These are phyloP conservation scores for Macrostomum cliftonense DNA, from an alignment of 2,888 invertebrate species.

Conservation along the genomic window DNA sequence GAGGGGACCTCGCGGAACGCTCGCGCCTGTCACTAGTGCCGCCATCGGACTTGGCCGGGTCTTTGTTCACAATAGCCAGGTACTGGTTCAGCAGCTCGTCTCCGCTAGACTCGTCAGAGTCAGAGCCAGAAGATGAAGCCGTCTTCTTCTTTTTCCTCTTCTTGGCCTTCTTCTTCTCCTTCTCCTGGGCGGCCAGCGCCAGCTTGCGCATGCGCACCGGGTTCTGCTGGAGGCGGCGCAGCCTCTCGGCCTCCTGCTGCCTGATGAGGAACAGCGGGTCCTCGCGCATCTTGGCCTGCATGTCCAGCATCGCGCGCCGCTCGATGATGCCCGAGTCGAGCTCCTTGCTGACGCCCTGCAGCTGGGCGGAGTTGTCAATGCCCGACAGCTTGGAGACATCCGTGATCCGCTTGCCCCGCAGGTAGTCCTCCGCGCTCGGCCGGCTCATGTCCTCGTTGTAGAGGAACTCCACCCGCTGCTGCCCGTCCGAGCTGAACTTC, in stretches of 20 bases:
- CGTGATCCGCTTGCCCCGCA: conserved; percentile 49
- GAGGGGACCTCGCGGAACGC: too few relatives aligned
- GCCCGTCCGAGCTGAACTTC: too few relatives aligned
- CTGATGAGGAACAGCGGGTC: conserved; percentile 76
- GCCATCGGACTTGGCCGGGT: conserved; percentile 9
- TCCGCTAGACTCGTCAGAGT: conserved; percentile 13
- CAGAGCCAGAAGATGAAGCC: background rate
- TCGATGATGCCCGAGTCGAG: conserved; percentile 28
- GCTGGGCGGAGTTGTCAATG: background rate
- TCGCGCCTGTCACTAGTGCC: too few relatives aligned
- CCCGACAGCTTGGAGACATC: conserved; percentile 7
- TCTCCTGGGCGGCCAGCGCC: background rate
- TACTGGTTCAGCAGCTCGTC: conserved; percentile 27
- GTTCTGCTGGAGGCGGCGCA: conserved; percentile 65
- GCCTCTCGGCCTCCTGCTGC: conserved; percentile 59
- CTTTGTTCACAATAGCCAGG: conserved; percentile 23
- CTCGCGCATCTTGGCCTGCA: conserved; percentile 69
- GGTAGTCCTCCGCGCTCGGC: conserved; percentile 55
- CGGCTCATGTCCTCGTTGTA: too few relatives aligned
- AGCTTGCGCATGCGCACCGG: conserved; percentile 71
- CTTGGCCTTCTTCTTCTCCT: background rate
- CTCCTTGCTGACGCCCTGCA: conserved; percentile 17
- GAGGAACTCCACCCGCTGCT: too few relatives aligned
- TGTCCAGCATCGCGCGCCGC: conserved; percentile 47
- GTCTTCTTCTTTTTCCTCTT: background rate